Evolutionary conservation across 1,140 invertebrate genomes (phyloP).

Genomic region (Leptonema lineaticorne): DNA sequence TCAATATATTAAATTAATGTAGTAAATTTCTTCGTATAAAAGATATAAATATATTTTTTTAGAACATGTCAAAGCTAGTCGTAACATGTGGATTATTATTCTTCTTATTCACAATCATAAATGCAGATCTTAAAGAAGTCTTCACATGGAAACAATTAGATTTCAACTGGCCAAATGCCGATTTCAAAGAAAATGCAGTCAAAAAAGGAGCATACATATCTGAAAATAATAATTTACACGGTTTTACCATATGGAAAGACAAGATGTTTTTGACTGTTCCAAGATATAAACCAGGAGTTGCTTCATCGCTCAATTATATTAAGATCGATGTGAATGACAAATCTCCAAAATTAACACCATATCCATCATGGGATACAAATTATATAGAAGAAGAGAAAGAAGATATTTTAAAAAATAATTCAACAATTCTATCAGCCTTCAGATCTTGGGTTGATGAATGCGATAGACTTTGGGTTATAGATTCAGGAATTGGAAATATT

Average conservation of each 20-base stretch:
- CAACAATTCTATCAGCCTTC: slow-evolving; percentile 55
- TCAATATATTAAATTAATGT: no score
- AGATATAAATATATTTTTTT: not conserved
- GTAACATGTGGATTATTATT: not conserved
- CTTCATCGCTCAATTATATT: slow-evolving; percentile 69
- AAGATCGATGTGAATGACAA: slow-evolving; percentile 54
- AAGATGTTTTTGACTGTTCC: slow-evolving; percentile 77
- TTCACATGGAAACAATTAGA: slow-evolving; percentile 68
- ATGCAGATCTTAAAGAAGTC: slow-evolving; percentile 54
- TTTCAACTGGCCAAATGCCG: slow-evolving; percentile 67
- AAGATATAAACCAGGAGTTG: slow-evolving; percentile 74
- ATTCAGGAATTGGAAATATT: slow-evolving; percentile 63
- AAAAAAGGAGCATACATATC: slow-evolving; percentile 64
- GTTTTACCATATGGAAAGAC: slow-evolving; percentile 71
- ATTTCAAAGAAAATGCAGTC: slow-evolving; percentile 58
- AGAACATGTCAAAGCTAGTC: not conserved
- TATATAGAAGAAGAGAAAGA: slow-evolving; percentile 53
- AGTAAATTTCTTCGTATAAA: not conserved
- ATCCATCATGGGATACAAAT: slow-evolving; percentile 68
- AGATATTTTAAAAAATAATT: slow-evolving; percentile 42
- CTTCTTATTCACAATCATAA: not conserved
- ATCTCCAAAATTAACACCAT: slow-evolving; percentile 65
- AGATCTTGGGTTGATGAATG: slow-evolving; percentile 63
- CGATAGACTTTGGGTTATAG: slow-evolving; percentile 65
- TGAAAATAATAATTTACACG: slow-evolving; percentile 72